Evolutionary conservation across 2,113 vertebrate species (phyloP).

Genomic region (Rhinolophus sinicus): DNA sequence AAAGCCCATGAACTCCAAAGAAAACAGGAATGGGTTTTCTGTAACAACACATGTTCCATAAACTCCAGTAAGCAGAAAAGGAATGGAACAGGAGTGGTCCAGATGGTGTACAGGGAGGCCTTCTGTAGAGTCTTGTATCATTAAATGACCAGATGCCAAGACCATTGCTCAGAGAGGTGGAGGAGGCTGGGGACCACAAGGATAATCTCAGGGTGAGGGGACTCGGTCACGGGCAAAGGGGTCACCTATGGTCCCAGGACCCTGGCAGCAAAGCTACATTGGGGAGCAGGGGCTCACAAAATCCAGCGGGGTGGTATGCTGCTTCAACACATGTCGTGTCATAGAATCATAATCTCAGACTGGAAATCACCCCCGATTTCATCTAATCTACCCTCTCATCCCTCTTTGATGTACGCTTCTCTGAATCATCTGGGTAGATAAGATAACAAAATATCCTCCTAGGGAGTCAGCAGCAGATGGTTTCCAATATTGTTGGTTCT

Average conservation of each 20-base stretch:
- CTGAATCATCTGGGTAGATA: conserved; percentile 63
- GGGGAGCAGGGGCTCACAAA: background rate
- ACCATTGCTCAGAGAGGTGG: no score
- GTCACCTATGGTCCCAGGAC: background rate
- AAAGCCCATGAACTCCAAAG: background rate
- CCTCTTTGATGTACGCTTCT: background rate
- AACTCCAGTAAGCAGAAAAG: background rate
- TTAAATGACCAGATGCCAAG: background rate
- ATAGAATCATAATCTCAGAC: background rate
- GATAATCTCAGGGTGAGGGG: background rate
- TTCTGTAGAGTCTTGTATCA: background rate
- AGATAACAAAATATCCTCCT: conserved; percentile 12
- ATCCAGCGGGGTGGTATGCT: no score
- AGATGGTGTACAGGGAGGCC: accelerated
- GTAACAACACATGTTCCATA: background rate
- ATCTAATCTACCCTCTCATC: background rate
- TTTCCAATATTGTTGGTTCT: conserved; percentile 12
- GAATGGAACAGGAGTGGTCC: no score
- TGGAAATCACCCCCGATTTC: background rate
- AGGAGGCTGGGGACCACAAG: background rate
- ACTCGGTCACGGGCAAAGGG: no score
- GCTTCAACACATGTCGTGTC: background rate
- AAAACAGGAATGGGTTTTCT: background rate
- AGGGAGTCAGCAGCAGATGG: background rate
- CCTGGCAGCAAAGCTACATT: no score